Conservation (phyloP, 2,888 invertebrate genomes). For the Caenorhabditis becei region DNA sequence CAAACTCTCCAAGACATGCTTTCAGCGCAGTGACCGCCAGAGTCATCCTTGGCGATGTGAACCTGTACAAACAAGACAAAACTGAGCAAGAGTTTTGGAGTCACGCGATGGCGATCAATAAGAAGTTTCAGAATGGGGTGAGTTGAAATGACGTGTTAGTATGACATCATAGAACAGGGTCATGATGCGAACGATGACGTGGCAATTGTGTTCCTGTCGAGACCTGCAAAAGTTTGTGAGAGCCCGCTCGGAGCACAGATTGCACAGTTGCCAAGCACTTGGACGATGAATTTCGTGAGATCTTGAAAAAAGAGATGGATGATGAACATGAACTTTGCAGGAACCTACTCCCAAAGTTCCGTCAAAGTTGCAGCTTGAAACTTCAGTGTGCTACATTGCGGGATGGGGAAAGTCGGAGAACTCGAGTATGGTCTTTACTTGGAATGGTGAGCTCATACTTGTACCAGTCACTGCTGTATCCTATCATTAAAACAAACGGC, state of each 20-base stretch:
- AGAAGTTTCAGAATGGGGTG: conserved; percentile 27
- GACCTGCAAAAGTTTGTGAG: conserved; percentile 26
- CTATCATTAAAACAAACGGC: no score
- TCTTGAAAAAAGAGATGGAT: background rate
- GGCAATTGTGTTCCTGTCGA: conserved; percentile 48
- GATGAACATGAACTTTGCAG: background rate
- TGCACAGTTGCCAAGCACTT: conserved; percentile 38
- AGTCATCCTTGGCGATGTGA: conserved; percentile 27
- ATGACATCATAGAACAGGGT: conserved; percentile 18
- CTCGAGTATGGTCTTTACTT: no score
- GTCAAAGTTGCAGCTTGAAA: conserved; percentile 27
- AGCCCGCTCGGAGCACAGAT: conserved; percentile 1
- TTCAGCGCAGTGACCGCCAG: conserved; percentile 29
- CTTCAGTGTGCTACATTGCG: conserved; percentile 40
- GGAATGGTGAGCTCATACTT: no score
- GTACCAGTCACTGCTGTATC: no score
- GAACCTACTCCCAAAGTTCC: conserved; percentile 14
- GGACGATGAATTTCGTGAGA: conserved; percentile 17
- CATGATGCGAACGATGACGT: conserved; percentile 52
- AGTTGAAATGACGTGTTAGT: no score
- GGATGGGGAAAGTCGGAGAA: conserved; percentile 56
- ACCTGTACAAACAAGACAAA: conserved; percentile 31
- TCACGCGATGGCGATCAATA: conserved; percentile 37
- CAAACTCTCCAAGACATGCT: no score
- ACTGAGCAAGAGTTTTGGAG: conserved; percentile 48